Percentiles rank a stretch among this genome's conserved stretches.
Evolutionary conservation across 2,797 vertebrate genomes (phyloP).

Genomic region (Cossypha caffra): DNA sequence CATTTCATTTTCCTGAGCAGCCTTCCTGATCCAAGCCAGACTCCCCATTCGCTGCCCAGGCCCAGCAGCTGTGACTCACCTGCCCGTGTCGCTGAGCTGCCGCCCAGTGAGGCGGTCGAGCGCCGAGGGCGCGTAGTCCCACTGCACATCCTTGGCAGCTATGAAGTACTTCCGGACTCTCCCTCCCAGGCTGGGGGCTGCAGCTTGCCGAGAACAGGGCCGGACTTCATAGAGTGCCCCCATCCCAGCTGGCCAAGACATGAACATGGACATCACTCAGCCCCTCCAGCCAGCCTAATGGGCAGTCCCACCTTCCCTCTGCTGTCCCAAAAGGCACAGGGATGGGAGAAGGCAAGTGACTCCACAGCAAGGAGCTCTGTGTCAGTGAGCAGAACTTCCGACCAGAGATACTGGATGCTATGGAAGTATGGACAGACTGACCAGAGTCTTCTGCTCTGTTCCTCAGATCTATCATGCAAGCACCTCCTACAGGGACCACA

Average conservation of each 20-base stretch:
- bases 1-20: background rate
- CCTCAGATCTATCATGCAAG: background rate
- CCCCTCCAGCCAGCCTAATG: background rate
- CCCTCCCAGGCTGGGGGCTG: conserved; percentile 7
- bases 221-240: conserved; percentile 72
- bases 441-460: background rate
- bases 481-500: background rate
- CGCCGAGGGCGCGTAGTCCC: conserved; percentile 73
- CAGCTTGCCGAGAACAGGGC: conserved; percentile 52
- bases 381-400: background rate
- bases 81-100: conserved; percentile 59
- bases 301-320: background rate
- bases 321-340: background rate
- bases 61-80: conserved; percentile 57
- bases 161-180: conserved; percentile 75
- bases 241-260: conserved; percentile 74
- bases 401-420: background rate
- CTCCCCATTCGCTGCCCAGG: background rate
- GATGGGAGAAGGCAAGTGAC: background rate
- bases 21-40: too few relatives aligned
- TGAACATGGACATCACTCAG: background rate
- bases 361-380: background rate
- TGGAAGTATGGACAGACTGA: fast-evolving
- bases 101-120: conserved; percentile 55
- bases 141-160: conserved; percentile 72